Conservation (phyloP, 2,113 vertebrate genomes). For the Porphyrio hochstetteri region DNA sequence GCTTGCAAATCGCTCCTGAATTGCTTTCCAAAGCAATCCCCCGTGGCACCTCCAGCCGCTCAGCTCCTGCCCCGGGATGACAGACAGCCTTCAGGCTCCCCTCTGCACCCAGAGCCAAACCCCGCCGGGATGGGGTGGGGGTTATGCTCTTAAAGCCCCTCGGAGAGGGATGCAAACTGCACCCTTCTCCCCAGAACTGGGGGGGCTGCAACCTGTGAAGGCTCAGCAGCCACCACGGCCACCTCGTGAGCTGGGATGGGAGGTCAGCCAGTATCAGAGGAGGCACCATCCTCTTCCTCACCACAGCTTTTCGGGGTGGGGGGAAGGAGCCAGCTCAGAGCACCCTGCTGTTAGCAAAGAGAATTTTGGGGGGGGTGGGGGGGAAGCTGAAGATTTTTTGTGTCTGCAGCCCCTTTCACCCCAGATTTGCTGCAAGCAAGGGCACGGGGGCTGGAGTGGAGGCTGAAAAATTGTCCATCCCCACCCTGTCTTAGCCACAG, state of each 20-base stretch:
- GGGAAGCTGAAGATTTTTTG: too few species aligned
- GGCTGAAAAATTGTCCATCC: background rate
- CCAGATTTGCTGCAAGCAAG: background rate
- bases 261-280: background rate
- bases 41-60: background rate
- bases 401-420: background rate
- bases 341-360: background rate
- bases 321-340: background rate
- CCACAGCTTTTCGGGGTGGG: rapidly evolving
- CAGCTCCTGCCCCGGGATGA: background rate
- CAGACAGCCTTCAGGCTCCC: background rate
- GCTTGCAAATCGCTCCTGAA: background rate
- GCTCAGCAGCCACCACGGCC: background rate
- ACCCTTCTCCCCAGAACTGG: rapidly evolving
- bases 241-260: rapidly evolving
- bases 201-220: rapidly evolving
- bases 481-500: background rate
- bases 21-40: background rate
- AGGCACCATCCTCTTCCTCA: background rate
- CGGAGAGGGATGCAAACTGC: rapidly evolving
- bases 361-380: too few species aligned
- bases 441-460: rapidly evolving
- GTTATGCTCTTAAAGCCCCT: background rate
- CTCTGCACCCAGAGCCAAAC: background rate
- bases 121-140: rapidly evolving